Evolutionary conservation across 2,113 vertebrate genomes (phyloP), one percentile per base, ranked within the genome.

Genomic region (Pyxicephalus adspersus): DNA sequence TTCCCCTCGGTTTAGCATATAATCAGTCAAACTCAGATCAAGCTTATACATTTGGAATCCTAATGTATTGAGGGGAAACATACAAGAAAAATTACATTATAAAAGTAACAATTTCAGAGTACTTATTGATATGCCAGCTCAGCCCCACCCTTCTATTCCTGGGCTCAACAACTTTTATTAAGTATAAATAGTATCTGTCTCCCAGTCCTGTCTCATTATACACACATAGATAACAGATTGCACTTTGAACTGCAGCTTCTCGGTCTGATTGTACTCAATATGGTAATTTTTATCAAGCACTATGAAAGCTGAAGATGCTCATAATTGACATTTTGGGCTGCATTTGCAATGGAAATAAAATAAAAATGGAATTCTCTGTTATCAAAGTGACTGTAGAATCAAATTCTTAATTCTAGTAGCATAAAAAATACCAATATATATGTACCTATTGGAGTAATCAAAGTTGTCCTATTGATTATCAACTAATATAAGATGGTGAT

Each of bases 251-350:
- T 54, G 57, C 7, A 73, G 52, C 70, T 73, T 20, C 70, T 73
- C 70, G 58, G 57, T 73, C 52, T 73, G 70, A 73, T 73, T 73
- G 68, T 73, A 73, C 54, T 73, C 70, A 73, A 73, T 73, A 73
- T 73, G 70, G 70, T 73, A 73, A 73, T 73, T 58, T 73, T 58
- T 73, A 55, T 73, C 70, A 73, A 34, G 52, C 52, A 16, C 26
- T 58, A 58, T 73, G 70, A 73, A 73, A 58, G 52, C 70, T 23
- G 52, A 73, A 73, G 70, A 57, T 17, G 70, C 70, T 73, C 50
- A 73, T 73, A 73, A 73, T 73, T 73, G 70, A 57, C 70, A 73
- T 73, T 73, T 29, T 58, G 54, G 70, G 55, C 57, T 73, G 57
- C 70, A 58, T 73, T 73, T 58, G 52, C 52, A 55, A 54, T 73